A percentile compares a stretch with the other conserved stretches of the same genome.
phyloP scores from a whole-genome alignment of 35 echinoderm and acorn worm genomes.

The Apostichopus japonicus region DNA sequence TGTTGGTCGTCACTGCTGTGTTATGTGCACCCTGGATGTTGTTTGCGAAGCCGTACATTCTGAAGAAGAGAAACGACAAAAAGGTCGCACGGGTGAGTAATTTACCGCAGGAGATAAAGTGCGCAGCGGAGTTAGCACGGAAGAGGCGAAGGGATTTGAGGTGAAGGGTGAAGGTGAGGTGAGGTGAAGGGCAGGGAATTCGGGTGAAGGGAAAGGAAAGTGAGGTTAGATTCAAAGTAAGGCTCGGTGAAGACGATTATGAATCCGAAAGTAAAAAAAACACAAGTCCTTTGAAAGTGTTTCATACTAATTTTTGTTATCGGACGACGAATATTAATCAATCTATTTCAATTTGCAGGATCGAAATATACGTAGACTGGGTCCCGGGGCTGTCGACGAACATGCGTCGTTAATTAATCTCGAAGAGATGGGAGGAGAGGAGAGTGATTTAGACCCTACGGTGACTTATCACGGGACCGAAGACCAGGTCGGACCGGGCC shows the following conservation, averaged over 20 bases:
- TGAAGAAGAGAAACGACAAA: slow-evolving; percentile 44
- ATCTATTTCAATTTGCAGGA: not conserved
- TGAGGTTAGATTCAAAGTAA: too few species aligned
- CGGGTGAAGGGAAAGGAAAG: too few species aligned
- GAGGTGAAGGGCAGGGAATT: too few species aligned
- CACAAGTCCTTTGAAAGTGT: too few species aligned
- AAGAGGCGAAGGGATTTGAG: too few species aligned
- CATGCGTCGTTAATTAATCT: slow-evolving; percentile 24
- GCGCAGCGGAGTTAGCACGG: too few species aligned
- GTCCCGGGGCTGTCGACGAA: not conserved
- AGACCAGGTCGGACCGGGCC: slow-evolving; percentile 41
- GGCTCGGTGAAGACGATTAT: too few species aligned
- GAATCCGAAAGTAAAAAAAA: too few species aligned
- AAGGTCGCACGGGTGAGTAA: slow-evolving; percentile 35
- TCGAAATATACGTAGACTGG: slow-evolving; percentile 48
- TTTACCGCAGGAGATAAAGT: not conserved
- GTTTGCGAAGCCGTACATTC: slow-evolving; percentile 57
- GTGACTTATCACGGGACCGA: slow-evolving; percentile 33
- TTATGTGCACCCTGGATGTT: slow-evolving; percentile 80
- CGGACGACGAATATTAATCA: too few species aligned
- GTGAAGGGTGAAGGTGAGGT: too few species aligned
- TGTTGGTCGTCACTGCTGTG: slow-evolving; percentile 62
- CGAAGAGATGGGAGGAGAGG: slow-evolving; percentile 44
- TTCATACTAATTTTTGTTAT: too few species aligned
- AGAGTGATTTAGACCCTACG: not conserved